Percentiles rank a stretch among this genome's conserved stretches.
Evolutionary conservation across 2,113 vertebrate species (phyloP).

Genomic region (Cynocephalus volans): DNA sequence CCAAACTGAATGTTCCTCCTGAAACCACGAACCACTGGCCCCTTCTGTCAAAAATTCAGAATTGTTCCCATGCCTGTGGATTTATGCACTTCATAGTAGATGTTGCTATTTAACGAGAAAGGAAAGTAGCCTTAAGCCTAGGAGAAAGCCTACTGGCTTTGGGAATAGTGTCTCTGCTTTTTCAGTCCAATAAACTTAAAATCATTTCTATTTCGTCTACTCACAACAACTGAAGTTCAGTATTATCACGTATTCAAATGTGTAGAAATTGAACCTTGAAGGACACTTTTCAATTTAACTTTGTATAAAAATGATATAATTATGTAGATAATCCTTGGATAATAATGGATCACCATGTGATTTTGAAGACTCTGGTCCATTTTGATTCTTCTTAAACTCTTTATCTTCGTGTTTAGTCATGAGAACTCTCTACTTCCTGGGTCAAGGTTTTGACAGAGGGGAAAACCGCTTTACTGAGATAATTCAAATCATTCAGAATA

Average conservation of each 20-base stretch:
- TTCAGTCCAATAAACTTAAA: not conserved
- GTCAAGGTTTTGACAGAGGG: not conserved
- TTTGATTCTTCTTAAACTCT: not conserved
- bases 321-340: not conserved
- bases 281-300: not conserved
- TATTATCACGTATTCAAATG: not conserved
- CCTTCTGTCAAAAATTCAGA: slow-evolving; percentile 13
- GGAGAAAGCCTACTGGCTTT: not conserved
- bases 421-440: not conserved
- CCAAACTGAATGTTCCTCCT: not conserved
- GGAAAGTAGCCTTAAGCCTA: not conserved
- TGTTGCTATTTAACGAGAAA: not conserved
- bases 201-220: slow-evolving; percentile 33
- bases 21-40: not conserved
- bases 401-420: not conserved
- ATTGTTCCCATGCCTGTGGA: not conserved
- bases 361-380: not conserved
- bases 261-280: not conserved
- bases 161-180: not conserved
- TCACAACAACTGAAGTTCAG: not conserved
- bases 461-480: not conserved
- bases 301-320: not conserved
- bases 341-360: not conserved
- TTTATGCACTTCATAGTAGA: not conserved
- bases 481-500: not conserved